Evolutionary conservation across 2,797 vertebrate genomes (phyloP), one percentile per base, ranked within the genome.

Genomic region (Paramormyrops hopkinsi): DNA sequence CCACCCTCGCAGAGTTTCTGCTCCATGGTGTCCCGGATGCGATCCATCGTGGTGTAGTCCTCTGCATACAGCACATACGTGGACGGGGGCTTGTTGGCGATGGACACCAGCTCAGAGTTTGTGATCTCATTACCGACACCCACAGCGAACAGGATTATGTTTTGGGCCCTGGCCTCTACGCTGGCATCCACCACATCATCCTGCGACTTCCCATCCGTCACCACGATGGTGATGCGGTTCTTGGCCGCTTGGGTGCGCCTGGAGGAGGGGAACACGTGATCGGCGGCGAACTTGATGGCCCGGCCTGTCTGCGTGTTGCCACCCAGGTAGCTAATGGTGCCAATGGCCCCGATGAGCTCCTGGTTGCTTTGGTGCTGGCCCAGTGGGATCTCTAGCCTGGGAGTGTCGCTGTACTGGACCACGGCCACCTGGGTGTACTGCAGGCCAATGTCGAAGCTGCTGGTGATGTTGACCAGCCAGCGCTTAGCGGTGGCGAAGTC

Each of bases 1-100:
- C 92, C 90, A 94, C 94, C 94, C 92, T 95, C 93, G 59, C 94
- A 95, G 59, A 95, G 93, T 89, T 94, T 95, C 91, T 94, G 94
- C 90, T 93, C 91, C 94, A 95, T 94, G 89, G 92, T 86, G 76
- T 94, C 94, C 22, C 92, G 92, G 88, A 95, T 94, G 89, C 91
- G 93, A 8, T 91, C 92, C 54, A 95, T 95, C 85, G 93, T 92
- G 84, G 90, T 92, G 90, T 95, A 95, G 91, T 94, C 94, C 76
- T 95, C 91, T 54, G 93, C 94, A 44, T 93, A 93, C 4, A 95
- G 91, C 22, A 95, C 93, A 7, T 95, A 94, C 33, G 94, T 93
- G 54, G 93, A 93, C 1, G 94, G 50, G 12, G 94, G 94, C 56
- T 90, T 93, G 90, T 93, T 94, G 56, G 93, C 94, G 90, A 95